These are phyloP conservation scores for Phlogophora meticulosa DNA, from an alignment of 2,888 invertebrate genomes.

Conservation along the genomic window DNA sequence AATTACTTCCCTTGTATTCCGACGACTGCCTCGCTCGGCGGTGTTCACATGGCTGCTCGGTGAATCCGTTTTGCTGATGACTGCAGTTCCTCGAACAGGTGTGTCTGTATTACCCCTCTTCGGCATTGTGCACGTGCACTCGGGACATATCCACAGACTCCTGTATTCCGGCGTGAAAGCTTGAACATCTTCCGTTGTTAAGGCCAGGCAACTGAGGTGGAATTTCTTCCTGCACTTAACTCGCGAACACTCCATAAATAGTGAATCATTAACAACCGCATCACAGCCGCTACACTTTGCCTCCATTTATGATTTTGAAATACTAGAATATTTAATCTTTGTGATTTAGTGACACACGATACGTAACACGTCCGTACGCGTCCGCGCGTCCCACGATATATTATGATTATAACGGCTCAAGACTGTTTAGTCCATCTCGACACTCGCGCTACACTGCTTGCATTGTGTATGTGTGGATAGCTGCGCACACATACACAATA, in stretches of 20 bases:
- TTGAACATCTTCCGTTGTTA: slow-evolving; percentile 1
- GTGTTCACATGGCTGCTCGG: slow-evolving; percentile 43
- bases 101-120: slow-evolving; percentile 36
- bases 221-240: slow-evolving; percentile 5
- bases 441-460: no score
- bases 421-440: no score
- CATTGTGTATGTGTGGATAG: no score
- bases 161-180: slow-evolving; percentile 4
- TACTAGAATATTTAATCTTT: not conserved
- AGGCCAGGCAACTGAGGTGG: slow-evolving; percentile 10
- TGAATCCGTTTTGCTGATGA: slow-evolving; percentile 29
- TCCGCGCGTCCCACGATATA: no score
- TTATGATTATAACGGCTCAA: no score
- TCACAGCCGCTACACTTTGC: slow-evolving; percentile 22
- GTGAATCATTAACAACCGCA: slow-evolving; percentile 17
- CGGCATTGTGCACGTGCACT: not conserved
- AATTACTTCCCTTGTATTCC: slow-evolving; percentile 14
- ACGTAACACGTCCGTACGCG: not conserved
- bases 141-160: slow-evolving; percentile 6
- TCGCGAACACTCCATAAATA: slow-evolving; percentile 35
- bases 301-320: not conserved
- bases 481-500: no score
- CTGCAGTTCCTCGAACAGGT: slow-evolving; percentile 28
- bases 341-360: not conserved
- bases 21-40: slow-evolving; percentile 20